Evolutionary conservation across 2,113 vertebrate species (phyloP), one percentile per base, ranked within the genome.

Genomic region (Pseudorhombus dupliciocellatus): DNA sequence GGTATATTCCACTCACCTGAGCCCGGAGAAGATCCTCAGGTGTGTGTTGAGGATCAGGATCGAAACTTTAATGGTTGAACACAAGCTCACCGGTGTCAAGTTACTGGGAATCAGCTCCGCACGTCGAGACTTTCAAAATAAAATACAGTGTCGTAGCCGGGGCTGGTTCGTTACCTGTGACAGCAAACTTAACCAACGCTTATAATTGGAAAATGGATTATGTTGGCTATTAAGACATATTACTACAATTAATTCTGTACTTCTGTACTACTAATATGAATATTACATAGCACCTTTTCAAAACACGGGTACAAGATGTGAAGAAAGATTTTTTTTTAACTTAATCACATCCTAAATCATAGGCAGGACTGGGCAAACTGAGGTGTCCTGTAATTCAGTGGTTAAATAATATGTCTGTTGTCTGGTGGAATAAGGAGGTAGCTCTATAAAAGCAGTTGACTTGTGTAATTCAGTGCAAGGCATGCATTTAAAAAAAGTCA

Each of bases 1-100:
- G 73, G 66, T 73, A 26, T 65, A 5, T 70, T 24, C 11, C 0
- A 28, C 69, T 75, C 81, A 90, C 90, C 90, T 88, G 82, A 30
- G 79, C 68, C 15, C 34, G 55, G 20, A 57, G 30, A 48, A 7
- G 66, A 51, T 83, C 80, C 77, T 20, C 73, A 60, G 40, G 52
- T 61, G 80, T 75, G 77, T 52, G 59, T 28, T 8, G 28, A 40
- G 20, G 12, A 34, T 51, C 26, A 1, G 20, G 61, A 30, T 30
- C 42, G 11, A 24, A 44, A 31, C 61, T 26, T 8, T 34, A 66
- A 76, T 77, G 46, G 54, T 50, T 24, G 9, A 1, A 11, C 9
- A 55, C 9, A 9, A 40, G 53, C 68, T 1, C 75, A 84, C 81
- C 62, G 57, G 65, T 66, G 75, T 89, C n/a, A 86, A 85, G 75